Percentiles rank a stretch among this genome's conserved stretches.
Conservation (phyloP, 2,797 vertebrate species). For the Mycteria americana region DNA sequence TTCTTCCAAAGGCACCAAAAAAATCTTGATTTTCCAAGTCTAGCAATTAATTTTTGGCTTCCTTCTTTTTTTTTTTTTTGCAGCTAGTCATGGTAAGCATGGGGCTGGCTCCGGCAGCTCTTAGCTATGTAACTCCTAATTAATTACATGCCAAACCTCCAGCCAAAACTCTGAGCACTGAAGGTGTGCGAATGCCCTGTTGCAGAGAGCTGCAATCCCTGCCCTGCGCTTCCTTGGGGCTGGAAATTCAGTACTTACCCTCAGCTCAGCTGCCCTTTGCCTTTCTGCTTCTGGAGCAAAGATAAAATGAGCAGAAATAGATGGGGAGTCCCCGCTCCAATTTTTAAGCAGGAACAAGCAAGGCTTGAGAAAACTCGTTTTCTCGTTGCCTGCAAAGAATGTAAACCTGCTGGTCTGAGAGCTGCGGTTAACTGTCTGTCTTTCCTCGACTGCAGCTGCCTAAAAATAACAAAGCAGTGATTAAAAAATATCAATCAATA, state of each 20-base stretch:
- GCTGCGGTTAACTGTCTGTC: slow-evolving; percentile 40
- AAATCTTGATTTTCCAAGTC: neutral
- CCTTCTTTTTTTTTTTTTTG: no score
- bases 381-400: slow-evolving; percentile 31
- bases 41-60: neutral
- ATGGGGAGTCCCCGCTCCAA: neutral
- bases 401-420: slow-evolving; percentile 27
- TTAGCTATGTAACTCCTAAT: neutral
- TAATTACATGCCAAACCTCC: neutral
- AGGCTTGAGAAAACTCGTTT: slow-evolving; percentile 36
- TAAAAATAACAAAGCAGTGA: slow-evolving; percentile 36
- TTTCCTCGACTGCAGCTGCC: neutral
- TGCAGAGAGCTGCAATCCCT: neutral
- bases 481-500: slow-evolving; percentile 53
- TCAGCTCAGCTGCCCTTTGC: neutral
- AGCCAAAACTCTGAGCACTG: accelerated
- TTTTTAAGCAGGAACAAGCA: neutral
- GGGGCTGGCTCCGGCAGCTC: neutral
- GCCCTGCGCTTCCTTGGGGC: accelerated
- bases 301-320: neutral
- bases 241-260: neutral
- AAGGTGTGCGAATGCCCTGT: neutral
- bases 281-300: neutral
- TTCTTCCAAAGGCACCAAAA: neutral
- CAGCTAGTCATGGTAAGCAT: neutral